phyloP scores from a whole-genome alignment of 2,113 vertebrate genomes.

The Athene noctua region DNA sequence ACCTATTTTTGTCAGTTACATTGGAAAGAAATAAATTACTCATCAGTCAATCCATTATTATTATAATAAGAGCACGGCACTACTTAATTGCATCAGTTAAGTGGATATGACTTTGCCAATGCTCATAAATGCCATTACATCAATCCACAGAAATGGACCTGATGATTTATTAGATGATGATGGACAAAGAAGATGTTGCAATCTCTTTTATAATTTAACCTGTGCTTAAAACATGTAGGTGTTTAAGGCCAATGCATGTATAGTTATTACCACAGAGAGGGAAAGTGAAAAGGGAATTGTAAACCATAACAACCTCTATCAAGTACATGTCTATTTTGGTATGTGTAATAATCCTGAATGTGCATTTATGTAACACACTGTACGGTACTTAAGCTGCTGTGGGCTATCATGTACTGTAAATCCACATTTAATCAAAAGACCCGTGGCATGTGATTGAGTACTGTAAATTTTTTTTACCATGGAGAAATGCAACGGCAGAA shows the following conservation, averaged over 20 bases:
- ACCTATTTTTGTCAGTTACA: constrained; percentile 67
- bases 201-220: constrained; percentile 62
- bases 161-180: constrained; percentile 68
- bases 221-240: constrained; percentile 38
- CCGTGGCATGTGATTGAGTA: neutral
- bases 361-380: constrained; percentile 30
- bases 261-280: constrained; percentile 25
- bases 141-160: constrained; percentile 63
- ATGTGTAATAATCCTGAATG: neutral
- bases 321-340: neutral
- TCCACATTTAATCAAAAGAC: constrained; percentile 42
- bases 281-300: constrained; percentile 38
- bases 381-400: constrained; percentile 49
- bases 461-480: neutral
- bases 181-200: constrained; percentile 52
- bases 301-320: constrained; percentile 52
- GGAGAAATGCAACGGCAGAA: neutral
- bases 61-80: constrained; percentile 57
- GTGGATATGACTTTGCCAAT: constrained; percentile 70
- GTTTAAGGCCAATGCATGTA: neutral
- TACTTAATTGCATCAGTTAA: constrained; percentile 77
- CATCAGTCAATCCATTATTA: constrained; percentile 71
- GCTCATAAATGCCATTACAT: constrained; percentile 69
- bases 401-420: constrained; percentile 43
- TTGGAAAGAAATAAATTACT: constrained; percentile 72